Conservation (phyloP, 2,888 invertebrate genomes). For the Volucella inflata region DNA sequence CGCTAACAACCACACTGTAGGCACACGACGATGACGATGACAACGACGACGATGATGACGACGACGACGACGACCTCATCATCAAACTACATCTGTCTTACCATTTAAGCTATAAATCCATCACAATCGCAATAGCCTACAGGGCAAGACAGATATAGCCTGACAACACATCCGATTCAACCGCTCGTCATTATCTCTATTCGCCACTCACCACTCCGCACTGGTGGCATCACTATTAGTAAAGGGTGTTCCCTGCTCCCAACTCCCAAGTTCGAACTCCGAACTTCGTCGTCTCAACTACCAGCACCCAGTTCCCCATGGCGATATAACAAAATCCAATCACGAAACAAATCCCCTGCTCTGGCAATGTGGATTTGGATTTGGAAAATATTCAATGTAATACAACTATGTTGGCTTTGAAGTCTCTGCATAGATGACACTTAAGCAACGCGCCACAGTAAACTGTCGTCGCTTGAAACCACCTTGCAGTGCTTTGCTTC, state of each 20-base stretch:
- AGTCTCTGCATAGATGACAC: slow-evolving; percentile 47
- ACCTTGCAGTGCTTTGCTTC: slow-evolving; percentile 33
- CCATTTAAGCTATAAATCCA: slow-evolving; percentile 74
- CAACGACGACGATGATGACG: slow-evolving; percentile 4
- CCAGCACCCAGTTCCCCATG: neutral
- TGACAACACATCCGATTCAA: slow-evolving; percentile 57
- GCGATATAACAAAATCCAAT: slow-evolving; percentile 53
- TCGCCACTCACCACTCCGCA: neutral
- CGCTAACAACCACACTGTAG: no score
- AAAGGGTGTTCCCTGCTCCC: slow-evolving; percentile 25
- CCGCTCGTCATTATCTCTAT: slow-evolving; percentile 37
- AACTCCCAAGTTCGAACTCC: no score
- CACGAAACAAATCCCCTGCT: slow-evolving; percentile 58
- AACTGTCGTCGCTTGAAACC: slow-evolving; percentile 50
- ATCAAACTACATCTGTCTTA: slow-evolving; percentile 69
- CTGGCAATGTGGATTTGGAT: slow-evolving; percentile 1
- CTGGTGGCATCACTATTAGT: no score
- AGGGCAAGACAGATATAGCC: slow-evolving; percentile 71
- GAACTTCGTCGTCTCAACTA: no score
- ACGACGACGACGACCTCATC: slow-evolving; percentile 34
- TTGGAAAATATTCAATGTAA: slow-evolving; percentile 40
- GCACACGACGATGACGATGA: neutral
- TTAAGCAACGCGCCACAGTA: slow-evolving; percentile 56
- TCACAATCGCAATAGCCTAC: slow-evolving; percentile 70
- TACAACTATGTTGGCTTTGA: neutral